Evolutionary conservation across 2,797 vertebrate species (phyloP).

Genomic region (Clarias platycephalus): DNA sequence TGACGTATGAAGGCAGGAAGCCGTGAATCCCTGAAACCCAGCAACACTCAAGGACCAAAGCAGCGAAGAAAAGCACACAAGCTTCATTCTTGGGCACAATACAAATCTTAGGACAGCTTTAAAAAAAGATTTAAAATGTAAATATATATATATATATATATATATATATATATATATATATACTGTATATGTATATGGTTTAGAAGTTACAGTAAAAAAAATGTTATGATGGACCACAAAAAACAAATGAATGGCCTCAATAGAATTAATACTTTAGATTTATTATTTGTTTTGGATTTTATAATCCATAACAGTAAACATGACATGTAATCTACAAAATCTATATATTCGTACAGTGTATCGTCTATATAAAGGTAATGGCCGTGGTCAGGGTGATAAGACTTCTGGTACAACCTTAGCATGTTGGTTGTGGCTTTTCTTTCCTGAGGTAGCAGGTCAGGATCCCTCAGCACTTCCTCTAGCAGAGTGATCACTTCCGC

Average conservation of each 20-base stretch:
- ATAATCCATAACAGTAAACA: background rate
- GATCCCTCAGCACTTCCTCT: conserved; percentile 91
- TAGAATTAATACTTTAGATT: background rate
- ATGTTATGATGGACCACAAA: background rate
- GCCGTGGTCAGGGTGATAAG: background rate
- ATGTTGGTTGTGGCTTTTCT: conserved; percentile 93
- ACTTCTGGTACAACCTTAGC: conserved; percentile 74
- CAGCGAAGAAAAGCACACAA: background rate
- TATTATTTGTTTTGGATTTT: conserved; percentile 2
- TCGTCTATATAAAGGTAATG: background rate
- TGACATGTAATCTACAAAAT: background rate
- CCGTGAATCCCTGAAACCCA: background rate
- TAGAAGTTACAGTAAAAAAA: background rate
- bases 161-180: background rate
- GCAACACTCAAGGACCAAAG: background rate
- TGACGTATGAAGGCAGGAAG: background rate
- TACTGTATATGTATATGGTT: background rate
- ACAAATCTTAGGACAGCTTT: background rate
- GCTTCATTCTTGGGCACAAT: background rate
- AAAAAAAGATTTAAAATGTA: background rate
- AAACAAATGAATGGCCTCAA: background rate
- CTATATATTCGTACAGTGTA: too few species aligned
- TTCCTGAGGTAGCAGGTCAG: conserved; percentile 92
- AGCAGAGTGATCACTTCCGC: conserved; percentile 85
- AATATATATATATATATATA: background rate